A percentile compares a stretch with the other conserved stretches of the same genome.
phyloP scores from a whole-genome alignment of 2,888 invertebrate genomes.

The Chrysina gloriosa region DNA sequence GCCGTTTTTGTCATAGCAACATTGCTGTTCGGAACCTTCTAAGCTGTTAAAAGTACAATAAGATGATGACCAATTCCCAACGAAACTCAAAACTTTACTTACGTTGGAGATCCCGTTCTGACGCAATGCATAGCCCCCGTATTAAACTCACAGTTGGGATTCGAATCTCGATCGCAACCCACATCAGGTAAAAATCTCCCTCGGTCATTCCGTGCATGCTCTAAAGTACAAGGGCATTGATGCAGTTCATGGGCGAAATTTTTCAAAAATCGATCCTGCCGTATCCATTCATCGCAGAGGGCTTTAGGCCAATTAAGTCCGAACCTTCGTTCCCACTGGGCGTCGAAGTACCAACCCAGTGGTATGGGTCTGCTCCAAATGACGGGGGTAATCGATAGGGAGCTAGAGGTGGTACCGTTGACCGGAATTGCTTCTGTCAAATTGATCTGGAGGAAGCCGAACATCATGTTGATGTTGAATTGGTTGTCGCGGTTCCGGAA shows the following conservation, averaged over 20 bases:
- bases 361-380: constrained; percentile 95
- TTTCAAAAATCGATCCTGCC: constrained; percentile 82
- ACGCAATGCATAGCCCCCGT: constrained; percentile 94
- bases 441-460: constrained; percentile 90
- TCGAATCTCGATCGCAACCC: constrained; percentile 91
- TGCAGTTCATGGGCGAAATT: constrained; percentile 87
- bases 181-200: constrained; percentile 92
- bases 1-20: constrained; percentile 94
- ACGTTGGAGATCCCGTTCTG: constrained; percentile 90
- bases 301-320: constrained; percentile 85
- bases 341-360: constrained; percentile 90
- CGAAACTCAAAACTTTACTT: no score
- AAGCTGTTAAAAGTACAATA: constrained; percentile 69
- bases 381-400: constrained; percentile 63
- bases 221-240: constrained; percentile 91
- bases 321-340: constrained; percentile 86
- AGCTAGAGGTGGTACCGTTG: constrained; percentile 60
- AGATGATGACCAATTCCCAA: no score
- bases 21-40: constrained; percentile 95
- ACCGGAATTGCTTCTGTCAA: constrained; percentile 76
- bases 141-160: constrained; percentile 89
- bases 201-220: constrained; percentile 91
- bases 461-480: constrained; percentile 79
- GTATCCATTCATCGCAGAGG: constrained; percentile 92
- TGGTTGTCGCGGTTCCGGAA: constrained; percentile 78